A percentile compares a stretch with the other conserved stretches of the same genome.
These are phyloP conservation scores for Vanacampus margaritifer DNA, from an alignment of 2,113 vertebrate genomes.

Conservation along the genomic window DNA sequence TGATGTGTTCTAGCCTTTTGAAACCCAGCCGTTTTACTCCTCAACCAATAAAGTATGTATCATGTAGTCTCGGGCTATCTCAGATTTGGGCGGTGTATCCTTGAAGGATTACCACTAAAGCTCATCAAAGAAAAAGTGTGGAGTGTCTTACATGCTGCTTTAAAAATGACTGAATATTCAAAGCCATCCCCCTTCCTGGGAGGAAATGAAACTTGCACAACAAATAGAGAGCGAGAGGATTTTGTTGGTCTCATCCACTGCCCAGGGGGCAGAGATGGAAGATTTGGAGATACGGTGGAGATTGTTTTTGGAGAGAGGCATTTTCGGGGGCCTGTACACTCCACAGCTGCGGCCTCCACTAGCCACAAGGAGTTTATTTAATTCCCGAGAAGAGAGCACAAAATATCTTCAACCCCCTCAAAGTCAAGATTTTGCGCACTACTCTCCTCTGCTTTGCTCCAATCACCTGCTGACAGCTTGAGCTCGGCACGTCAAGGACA, in stretches of 20 bases:
- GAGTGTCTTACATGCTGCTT: constrained; percentile 57
- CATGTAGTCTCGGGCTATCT: constrained; percentile 33
- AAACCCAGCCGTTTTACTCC: constrained; percentile 31
- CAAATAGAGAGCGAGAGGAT: constrained; percentile 59
- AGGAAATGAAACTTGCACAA: constrained; percentile 67
- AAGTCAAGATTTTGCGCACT: constrained; percentile 50
- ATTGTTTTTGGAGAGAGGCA: constrained; percentile 59
- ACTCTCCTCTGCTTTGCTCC: constrained; percentile 35
- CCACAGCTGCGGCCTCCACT: constrained; percentile 63
- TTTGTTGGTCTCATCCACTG: constrained; percentile 62
- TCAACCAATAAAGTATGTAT: constrained; percentile 53
- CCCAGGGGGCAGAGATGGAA: constrained; percentile 64
- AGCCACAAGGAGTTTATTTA: constrained; percentile 71
- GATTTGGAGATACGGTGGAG: constrained; percentile 67
- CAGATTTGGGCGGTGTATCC: constrained; percentile 48
- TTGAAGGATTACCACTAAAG: constrained; percentile 58
- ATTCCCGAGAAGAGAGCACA: constrained; percentile 67
- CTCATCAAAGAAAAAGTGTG: constrained; percentile 63
- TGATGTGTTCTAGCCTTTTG: constrained; percentile 42
- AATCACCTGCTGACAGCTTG: constrained; percentile 47
- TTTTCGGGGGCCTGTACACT: constrained; percentile 53
- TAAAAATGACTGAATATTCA: constrained; percentile 63
- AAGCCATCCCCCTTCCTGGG: constrained; percentile 57
- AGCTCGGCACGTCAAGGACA: constrained; percentile 53
- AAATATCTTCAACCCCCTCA: constrained; percentile 57